Percentiles rank a stretch among this genome's conserved stretches.
These are phyloP conservation scores for Rostratula benghalensis DNA, from an alignment of 2,113 vertebrate species.

Conservation along the genomic window DNA sequence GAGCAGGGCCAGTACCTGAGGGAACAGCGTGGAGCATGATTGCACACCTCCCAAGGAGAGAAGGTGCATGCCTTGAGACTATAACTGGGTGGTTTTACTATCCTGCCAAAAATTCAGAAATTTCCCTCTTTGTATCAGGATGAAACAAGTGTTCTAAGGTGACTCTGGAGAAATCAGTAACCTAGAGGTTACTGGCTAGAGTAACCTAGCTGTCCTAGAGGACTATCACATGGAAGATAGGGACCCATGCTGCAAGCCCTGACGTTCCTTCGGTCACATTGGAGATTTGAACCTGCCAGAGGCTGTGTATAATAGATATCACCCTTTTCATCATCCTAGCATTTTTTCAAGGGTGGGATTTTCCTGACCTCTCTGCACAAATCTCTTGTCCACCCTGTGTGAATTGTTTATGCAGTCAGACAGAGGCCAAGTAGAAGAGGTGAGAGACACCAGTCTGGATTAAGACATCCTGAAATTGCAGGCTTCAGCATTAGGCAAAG, in stretches of 20 bases:
- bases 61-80: constrained; percentile 39
- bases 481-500: not conserved
- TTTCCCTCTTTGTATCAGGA: constrained; percentile 15
- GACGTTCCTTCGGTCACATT: not conserved
- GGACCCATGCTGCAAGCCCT: not conserved
- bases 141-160: constrained; percentile 30
- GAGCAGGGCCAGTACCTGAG: constrained; percentile 57
- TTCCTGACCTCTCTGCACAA: not conserved
- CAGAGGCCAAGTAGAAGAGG: not conserved
- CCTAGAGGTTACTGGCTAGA: not conserved
- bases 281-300: not conserved
- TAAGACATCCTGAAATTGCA: not conserved
- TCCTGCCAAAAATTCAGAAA: constrained; percentile 54
- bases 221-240: not conserved
- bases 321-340: not conserved
- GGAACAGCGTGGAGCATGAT: constrained; percentile 20
- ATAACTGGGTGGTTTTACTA: constrained; percentile 64
- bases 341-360: not conserved
- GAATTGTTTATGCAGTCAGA: not conserved
- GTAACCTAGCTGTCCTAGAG: not conserved
- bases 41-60: constrained; percentile 64
- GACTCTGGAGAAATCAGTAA: not conserved
- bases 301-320: not conserved
- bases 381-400: not conserved
- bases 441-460: not conserved